A percentile compares a stretch with the other conserved stretches of the same genome.
Conservation (phyloP, 2,888 invertebrate species). For the Scaptomyza polygonia region DNA sequence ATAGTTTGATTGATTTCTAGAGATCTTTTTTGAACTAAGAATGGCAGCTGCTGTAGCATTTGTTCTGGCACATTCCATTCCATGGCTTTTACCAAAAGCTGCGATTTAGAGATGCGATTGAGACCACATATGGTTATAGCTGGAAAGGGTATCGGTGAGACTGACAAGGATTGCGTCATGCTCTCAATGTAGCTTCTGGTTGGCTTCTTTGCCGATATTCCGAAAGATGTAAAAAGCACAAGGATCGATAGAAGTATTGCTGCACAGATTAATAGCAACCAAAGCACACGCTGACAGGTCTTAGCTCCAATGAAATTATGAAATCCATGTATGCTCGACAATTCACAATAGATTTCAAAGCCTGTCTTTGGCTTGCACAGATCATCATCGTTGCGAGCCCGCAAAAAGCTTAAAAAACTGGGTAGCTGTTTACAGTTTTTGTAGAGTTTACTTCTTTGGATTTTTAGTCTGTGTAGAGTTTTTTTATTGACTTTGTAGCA, state of each 20-base stretch:
- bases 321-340: slow-evolving; percentile 82
- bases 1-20: not conserved
- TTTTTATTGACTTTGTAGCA: slow-evolving; percentile 5
- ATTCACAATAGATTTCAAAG: slow-evolving; percentile 82
- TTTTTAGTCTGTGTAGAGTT: slow-evolving; percentile 40
- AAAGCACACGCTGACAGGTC: slow-evolving; percentile 82
- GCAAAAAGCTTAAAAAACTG: slow-evolving; percentile 60
- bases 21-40: slow-evolving; percentile 17
- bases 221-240: slow-evolving; percentile 86
- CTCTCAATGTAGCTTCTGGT: slow-evolving; percentile 86
- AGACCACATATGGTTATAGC: slow-evolving; percentile 86
- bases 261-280: slow-evolving; percentile 86
- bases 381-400: slow-evolving; percentile 74
- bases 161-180: slow-evolving; percentile 85
- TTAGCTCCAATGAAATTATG: slow-evolving; percentile 73
- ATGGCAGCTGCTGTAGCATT: slow-evolving; percentile 57
- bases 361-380: slow-evolving; percentile 74
- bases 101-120: slow-evolving; percentile 85
- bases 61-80: slow-evolving; percentile 81
- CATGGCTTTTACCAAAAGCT: slow-evolving; percentile 74
- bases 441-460: slow-evolving; percentile 23
- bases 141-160: slow-evolving; percentile 85
- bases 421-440: slow-evolving; percentile 38
- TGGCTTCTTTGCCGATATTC: slow-evolving; percentile 86
- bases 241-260: slow-evolving; percentile 85